Evolutionary conservation across 92 coral and sea anemone species (phyloP).

Genomic region (Muricea muricata): DNA sequence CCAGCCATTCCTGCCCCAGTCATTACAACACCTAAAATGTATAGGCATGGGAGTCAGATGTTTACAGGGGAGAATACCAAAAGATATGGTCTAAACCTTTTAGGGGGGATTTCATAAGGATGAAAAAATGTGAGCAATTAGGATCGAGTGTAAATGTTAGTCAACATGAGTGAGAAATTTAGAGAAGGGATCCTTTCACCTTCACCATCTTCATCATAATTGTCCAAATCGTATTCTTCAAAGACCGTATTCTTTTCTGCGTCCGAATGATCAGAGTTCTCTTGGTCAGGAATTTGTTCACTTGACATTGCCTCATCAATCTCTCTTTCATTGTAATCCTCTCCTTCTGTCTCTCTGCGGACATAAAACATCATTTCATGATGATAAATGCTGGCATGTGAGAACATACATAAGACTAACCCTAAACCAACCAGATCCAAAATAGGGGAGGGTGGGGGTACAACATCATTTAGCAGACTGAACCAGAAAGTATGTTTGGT

Average conservation of each 20-base stretch:
- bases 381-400: too few relatives aligned
- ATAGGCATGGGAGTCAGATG: too few relatives aligned
- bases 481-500: too few relatives aligned
- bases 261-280: slow-evolving; percentile 16
- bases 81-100: too few relatives aligned
- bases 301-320: slow-evolving; percentile 33
- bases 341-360: slow-evolving; percentile 40
- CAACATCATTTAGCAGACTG: too few relatives aligned
- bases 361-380: neutral
- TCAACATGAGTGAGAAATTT: too few relatives aligned
- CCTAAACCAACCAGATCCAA: too few relatives aligned
- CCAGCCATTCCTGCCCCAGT: slow-evolving; percentile 99
- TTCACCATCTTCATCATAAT: slow-evolving; percentile 86
- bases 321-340: slow-evolving; percentile 61
- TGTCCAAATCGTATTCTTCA: slow-evolving; percentile 82
- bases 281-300: neutral
- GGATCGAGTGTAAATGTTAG: too few relatives aligned
- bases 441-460: too few relatives aligned
- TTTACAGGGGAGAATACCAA: neutral
- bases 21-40: slow-evolving; percentile 89
- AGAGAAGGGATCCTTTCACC: slow-evolving; percentile 40
- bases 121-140: too few relatives aligned
- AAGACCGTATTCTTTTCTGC: slow-evolving; percentile 36
- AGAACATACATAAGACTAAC: too few relatives aligned
- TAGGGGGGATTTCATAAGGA: too few relatives aligned